These are phyloP conservation scores for Orussus abietinus DNA, from an alignment of 1,140 invertebrate genomes.

Conservation along the genomic window DNA sequence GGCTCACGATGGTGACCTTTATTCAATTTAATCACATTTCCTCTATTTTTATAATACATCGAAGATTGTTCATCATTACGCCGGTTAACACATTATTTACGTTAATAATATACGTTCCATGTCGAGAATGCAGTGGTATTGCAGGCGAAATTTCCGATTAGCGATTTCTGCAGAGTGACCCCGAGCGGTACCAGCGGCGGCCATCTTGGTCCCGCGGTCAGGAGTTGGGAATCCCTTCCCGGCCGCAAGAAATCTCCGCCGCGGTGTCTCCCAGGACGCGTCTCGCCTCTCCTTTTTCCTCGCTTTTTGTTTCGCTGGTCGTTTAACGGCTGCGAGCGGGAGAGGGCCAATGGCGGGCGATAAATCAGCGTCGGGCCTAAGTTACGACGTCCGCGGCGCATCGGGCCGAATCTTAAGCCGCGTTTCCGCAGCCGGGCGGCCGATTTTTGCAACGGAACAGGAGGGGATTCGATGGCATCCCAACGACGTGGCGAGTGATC, in stretches of 20 bases:
- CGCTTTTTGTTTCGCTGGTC: background rate
- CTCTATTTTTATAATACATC: too few species aligned
- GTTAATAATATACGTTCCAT: too few species aligned
- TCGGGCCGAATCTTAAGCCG: constrained; percentile 10
- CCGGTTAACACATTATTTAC: too few species aligned
- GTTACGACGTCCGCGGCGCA: constrained; percentile 11
- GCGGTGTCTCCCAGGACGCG: constrained; percentile 16
- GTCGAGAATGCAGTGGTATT: too few species aligned
- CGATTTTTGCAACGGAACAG: background rate
- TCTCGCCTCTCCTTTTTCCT: background rate
- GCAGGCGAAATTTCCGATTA: too few species aligned
- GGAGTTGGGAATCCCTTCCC: background rate
- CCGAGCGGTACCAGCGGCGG: constrained; percentile 22
- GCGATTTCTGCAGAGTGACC: constrained; percentile 16
- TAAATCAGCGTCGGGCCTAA: background rate
- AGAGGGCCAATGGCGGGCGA: background rate
- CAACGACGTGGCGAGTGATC: constrained; percentile 19
- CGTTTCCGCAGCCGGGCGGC: background rate
- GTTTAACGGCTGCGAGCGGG: background rate
- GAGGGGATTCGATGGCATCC: constrained; percentile 5
- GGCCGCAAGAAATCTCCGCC: constrained; percentile 19
- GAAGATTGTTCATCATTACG: too few species aligned
- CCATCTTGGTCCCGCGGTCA: constrained; percentile 14
- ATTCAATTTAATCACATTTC: too few species aligned
- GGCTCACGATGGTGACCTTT: too few species aligned